Base-by-base conservation (phyloP, 2,113 vertebrate genomes). In the Ammodytes dubius region DNA sequence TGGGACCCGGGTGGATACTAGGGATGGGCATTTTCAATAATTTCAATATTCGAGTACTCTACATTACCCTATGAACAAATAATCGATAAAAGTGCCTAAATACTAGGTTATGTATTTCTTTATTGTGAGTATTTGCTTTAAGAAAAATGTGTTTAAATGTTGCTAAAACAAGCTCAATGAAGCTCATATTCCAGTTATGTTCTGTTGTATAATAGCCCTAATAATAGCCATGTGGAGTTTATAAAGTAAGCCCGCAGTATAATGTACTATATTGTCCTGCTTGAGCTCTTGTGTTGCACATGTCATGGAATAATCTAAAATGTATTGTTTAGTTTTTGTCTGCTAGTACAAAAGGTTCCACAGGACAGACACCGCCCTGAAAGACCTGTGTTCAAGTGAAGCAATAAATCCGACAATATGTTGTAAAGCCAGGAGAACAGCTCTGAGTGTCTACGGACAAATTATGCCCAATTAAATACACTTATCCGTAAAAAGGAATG, bases 251-350 rank as follows among this genome's bases (percentile, higher is more conserved):
- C 8, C 10, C 27, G 27, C 27, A 7, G 35, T 57, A 13, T 11
- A 2, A 12, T 57, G 8, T 69, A 40, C 3, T 12, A 5, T 2
- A 2, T 14, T 10, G 42, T 47, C 9, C 7, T 27, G 49, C 17
- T 42, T 8, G 57, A 56, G 47, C 42, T 50, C 37, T 10, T 46
- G 78, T 5, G 49, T 73, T 59, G 40, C 54, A 50, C 54, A 50
- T 75, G 80, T 86, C 84, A 91, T 40, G 15, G 37, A 82, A 35
- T 66, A 50, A 60, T 63, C 9, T 10, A 72, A 27, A 63, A 70
- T 50, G 60, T 43, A 73, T 79, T 46, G 78, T 87, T 82, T 83
- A 53, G 13, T 63, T 84, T 85, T 75, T 77, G 63, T 65, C n/a
- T 19, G 7, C 56, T 0, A 0, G 19, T 27, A 88, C 67, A 89